phyloP scores from a whole-genome alignment of 2,113 vertebrate genomes.

The Narcine bancroftii region DNA sequence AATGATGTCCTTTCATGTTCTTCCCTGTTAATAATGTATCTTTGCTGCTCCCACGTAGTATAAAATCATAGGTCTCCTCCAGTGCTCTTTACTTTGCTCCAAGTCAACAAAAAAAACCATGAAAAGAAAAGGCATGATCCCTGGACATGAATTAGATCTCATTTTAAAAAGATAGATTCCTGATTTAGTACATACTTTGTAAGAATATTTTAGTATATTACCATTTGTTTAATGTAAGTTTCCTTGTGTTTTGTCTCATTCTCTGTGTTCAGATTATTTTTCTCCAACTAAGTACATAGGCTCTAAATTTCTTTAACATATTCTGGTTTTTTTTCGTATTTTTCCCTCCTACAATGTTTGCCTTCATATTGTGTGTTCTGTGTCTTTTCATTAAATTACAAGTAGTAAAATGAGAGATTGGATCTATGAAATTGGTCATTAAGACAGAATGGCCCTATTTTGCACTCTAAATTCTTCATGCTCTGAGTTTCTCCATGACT shows the following conservation, averaged over 20 bases:
- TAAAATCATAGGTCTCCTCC: conserved; percentile 13
- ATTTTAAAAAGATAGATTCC: not conserved
- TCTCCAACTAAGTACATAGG: not conserved
- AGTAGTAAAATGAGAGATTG: not conserved
- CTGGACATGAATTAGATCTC: not conserved
- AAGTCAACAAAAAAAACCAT: not conserved
- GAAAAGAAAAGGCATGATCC: not conserved
- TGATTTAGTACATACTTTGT: not conserved
- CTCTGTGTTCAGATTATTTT: not conserved
- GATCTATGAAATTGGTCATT: not conserved
- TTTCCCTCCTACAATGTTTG: not conserved
- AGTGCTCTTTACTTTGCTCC: not conserved
- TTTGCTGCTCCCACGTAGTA: not conserved
- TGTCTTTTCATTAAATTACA: not conserved
- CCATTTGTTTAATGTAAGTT: not conserved
- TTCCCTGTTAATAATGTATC: not conserved
- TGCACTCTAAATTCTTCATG: not conserved
- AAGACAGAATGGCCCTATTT: not conserved
- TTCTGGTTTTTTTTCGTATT: not conserved
- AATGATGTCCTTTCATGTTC: conserved; percentile 9
- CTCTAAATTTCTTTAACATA: not conserved
- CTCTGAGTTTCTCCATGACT: not conserved
- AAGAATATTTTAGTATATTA: not conserved
- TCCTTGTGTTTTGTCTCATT: not conserved
- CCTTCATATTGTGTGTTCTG: not conserved